Base-by-base conservation (phyloP, 2,888 invertebrate species). In the Tachina grossa region DNA sequence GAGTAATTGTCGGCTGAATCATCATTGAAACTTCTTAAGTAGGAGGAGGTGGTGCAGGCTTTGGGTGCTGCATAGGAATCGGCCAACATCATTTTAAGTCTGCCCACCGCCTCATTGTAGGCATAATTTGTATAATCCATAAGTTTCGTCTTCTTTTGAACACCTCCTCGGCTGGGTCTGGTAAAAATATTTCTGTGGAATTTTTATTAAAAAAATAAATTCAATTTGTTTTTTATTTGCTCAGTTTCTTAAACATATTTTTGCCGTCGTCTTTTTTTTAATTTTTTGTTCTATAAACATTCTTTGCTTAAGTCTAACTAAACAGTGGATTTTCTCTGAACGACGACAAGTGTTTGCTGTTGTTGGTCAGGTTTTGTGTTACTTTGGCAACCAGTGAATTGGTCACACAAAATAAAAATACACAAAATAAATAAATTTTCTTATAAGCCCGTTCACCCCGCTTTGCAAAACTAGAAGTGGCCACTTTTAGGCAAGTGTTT, bases 61-160 rank as follows among this genome's bases (percentile, higher is more conserved):
- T 88, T 82, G 59, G 90, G 90, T 84, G 93, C 93, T 84, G 96
- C 94, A 43, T 95, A 94, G 89, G 96, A 96, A 86, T 96, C 96
- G 88, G 96, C 95, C 84, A 97, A 92, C 87, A 97, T 94, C 89
- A 96, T 95, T 91, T 96, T 95, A 69, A 97, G 93, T 85, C 97
- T 95, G 0, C 95, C 95, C 6, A 97, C 97, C 14, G 97, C 97
- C 92, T 97, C 97, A 88, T 96, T 95, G 90, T 97, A 97, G 9
- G 97, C 97, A 88, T 95, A 94, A 91, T 97, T 97, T 0, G 97
- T 97, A 89, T 97, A 97, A 92, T 97, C 96, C 71, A 96, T 95
- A 66, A 95, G 94, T 87, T 92, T 92, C 66, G 89, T 89, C 88
- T 92, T 92, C 88, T 92, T 92, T 39, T 83, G 79, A 9, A 85